A percentile compares a stretch with the other conserved stretches of the same genome.
phyloP scores from a whole-genome alignment of 2,113 vertebrate species.

The Danionella cerebrum region DNA sequence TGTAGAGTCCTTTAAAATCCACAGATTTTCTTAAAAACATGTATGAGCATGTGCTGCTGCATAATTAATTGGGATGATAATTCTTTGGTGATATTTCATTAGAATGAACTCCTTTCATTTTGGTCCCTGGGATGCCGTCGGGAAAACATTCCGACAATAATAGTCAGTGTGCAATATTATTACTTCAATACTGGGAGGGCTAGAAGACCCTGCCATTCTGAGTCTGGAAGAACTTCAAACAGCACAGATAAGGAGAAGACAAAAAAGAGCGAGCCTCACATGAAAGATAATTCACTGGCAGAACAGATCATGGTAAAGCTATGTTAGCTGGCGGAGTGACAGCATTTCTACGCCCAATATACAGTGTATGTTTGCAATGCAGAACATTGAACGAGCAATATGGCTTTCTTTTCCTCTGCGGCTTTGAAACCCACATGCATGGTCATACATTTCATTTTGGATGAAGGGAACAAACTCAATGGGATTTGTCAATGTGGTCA shows the following conservation, averaged over 20 bases:
- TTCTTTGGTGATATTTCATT: no score
- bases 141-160: slow-evolving; percentile 7
- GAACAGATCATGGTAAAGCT: neutral
- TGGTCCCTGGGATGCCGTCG: neutral
- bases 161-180: slow-evolving; percentile 12
- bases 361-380: neutral
- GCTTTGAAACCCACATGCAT: neutral
- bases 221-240: slow-evolving; percentile 33
- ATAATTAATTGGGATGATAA: no score
- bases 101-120: neutral
- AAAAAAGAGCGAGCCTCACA: neutral
- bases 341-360: no score
- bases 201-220: slow-evolving; percentile 15
- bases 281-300: neutral
- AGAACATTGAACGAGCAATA: neutral
- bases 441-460: neutral
- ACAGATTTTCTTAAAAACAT: no score
- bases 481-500: slow-evolving; percentile 2
- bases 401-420: neutral
- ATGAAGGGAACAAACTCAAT: neutral
- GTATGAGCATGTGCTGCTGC: no score
- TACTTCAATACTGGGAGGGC: slow-evolving; percentile 5
- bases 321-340: neutral
- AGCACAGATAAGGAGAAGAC: neutral
- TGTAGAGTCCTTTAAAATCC: no score